Evolutionary conservation across 2,113 vertebrate species (phyloP).

Genomic region (Nibea albiflora): DNA sequence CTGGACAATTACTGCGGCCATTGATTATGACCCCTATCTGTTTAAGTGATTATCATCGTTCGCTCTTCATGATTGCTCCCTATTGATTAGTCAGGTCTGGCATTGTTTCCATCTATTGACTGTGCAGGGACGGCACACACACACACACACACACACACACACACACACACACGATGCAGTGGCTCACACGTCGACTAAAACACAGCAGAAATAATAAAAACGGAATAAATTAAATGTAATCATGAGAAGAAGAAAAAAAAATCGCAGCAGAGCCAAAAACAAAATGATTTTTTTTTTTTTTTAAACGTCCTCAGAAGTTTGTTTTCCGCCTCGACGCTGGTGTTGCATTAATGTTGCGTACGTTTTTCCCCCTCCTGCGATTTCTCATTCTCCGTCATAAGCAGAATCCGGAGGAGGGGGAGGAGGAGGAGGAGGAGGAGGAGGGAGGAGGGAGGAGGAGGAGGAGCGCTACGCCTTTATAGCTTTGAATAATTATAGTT

Average conservation of each 20-base stretch:
- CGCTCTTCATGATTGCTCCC: conserved; percentile 62
- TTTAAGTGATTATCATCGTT: conserved; percentile 66
- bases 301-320: not conserved
- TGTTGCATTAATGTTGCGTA: conserved; percentile 36
- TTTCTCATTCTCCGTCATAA: conserved; percentile 47
- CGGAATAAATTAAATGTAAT: not conserved
- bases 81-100: conserved; percentile 71
- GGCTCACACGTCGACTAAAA: not conserved
- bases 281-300: no score
- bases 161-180: not conserved
- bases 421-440: not conserved
- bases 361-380: conserved; percentile 8
- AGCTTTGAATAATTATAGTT: conserved; percentile 55
- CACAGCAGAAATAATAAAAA: not conserved
- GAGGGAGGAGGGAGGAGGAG: not conserved
- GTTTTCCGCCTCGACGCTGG: not conserved
- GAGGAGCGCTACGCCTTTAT: conserved; percentile 26
- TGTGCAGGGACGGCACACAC: not conserved
- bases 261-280: not conserved
- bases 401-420: conserved; percentile 11
- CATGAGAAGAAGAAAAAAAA: not conserved
- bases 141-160: not conserved
- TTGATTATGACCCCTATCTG: conserved; percentile 65
- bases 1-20: conserved; percentile 59
- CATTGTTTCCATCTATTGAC: conserved; percentile 66